Base-by-base conservation (phyloP, 2,113 vertebrate species). In the Sigmodon hispidus region DNA sequence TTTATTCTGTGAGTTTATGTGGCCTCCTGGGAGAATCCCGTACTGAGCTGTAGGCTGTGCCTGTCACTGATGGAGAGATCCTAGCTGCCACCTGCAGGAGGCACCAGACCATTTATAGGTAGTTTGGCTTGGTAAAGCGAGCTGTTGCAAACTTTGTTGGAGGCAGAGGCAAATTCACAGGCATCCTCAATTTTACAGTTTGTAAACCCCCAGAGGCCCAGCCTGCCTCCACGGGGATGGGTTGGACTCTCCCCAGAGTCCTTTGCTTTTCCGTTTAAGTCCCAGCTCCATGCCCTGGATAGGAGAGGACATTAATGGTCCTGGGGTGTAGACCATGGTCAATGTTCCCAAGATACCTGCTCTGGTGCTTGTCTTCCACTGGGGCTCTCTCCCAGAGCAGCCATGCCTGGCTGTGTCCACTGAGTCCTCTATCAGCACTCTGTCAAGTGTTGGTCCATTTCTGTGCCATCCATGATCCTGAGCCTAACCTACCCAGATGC, bases 61-160 rank as follows among this genome's bases (percentile, higher is more conserved):
- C 70, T 13, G 2, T 52, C 52, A 26, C 16, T 40, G 45, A 12
- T 19, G 31, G 72, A 93, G 90, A 96, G 59, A 79, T n/a, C 19
- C 22, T 3, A 16, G 43, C 92, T 81, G 76, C 97, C 95, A 91
- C 7, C 95, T 90, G 83, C 94, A 76, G 97, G 63, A 95, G 89
- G 5, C 83, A 29, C 89, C 75, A 96, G 97, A 95, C 96, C 96
- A 91, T 97, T 98, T 97, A 96, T 89, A 96, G 75, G 84, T 95
- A 80, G 95, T 45, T 8, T 65, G 80, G 96, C 24, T 12, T 31
- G 76, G 94, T 95, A 92, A 88, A 97, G 94, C 92, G 93, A 94
- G 93, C 69, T 75, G 94, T 75, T 94, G 13, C 83, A 72, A 96
- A 93, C 93, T 61, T 81, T 50, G 17, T 65, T 8, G 43, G 29